A percentile compares a stretch with the other conserved stretches of the same genome.
Evolutionary conservation across 2,888 invertebrate genomes (phyloP).

Genomic region (Melanophora roralis): DNA sequence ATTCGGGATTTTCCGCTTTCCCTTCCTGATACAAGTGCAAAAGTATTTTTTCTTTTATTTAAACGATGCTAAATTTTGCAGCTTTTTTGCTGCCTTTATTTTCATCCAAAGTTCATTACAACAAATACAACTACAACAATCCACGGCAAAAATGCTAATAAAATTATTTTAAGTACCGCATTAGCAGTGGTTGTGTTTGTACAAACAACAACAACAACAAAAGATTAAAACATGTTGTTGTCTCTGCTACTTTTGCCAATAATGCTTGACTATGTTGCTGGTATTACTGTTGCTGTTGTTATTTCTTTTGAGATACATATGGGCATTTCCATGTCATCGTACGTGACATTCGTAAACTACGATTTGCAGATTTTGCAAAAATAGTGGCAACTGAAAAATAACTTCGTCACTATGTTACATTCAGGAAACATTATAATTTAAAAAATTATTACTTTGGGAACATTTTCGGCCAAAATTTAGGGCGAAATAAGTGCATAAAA

Average conservation of each 20-base stretch:
- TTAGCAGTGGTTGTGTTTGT: neutral
- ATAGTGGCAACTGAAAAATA: too few relatives aligned
- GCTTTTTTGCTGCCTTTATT: neutral
- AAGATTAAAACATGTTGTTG: neutral
- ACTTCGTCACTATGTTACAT: too few relatives aligned
- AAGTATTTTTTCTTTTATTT: neutral
- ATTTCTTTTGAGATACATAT: too few relatives aligned
- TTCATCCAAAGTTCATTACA: constrained; percentile 16
- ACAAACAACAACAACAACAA: neutral
- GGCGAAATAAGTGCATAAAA: too few relatives aligned
- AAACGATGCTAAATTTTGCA: constrained; percentile 2
- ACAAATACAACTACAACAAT: neutral
- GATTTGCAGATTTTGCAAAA: too few relatives aligned
- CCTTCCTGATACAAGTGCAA: neutral
- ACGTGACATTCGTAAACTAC: neutral
- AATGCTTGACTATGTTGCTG: neutral
- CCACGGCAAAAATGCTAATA: neutral
- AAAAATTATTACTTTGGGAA: too few relatives aligned
- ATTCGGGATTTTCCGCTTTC: too few relatives aligned
- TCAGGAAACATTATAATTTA: too few relatives aligned
- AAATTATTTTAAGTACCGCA: neutral
- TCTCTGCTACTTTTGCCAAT: constrained; percentile 1
- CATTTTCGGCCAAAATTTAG: too few relatives aligned
- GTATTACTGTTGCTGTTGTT: constrained; percentile 16
- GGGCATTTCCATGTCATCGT: too few relatives aligned